A percentile compares a stretch with the other conserved stretches of the same genome.
These are phyloP conservation scores for Diaphora mendica DNA, from an alignment of 2,888 invertebrate genomes.

Conservation along the genomic window DNA sequence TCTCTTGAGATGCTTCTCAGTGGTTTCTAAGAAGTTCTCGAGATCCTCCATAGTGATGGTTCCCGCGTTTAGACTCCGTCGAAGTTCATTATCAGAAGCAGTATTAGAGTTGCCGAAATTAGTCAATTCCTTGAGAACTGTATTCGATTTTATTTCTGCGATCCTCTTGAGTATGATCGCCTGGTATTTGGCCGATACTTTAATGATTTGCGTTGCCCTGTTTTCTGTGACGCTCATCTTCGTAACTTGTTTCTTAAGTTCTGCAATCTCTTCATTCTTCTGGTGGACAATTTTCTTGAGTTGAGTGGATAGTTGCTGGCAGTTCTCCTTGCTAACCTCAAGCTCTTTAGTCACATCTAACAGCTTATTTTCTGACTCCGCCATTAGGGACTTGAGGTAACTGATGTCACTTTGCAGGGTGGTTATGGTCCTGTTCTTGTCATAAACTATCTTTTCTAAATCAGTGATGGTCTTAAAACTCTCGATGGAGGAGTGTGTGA, in stretches of 20 bases:
- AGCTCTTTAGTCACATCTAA: slow-evolving; percentile 75
- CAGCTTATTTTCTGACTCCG: slow-evolving; percentile 77
- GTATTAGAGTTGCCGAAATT: slow-evolving; percentile 73
- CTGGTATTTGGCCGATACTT: slow-evolving; percentile 81
- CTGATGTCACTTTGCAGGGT: slow-evolving; percentile 75
- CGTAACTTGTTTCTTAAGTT: slow-evolving; percentile 74
- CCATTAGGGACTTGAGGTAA: slow-evolving; percentile 74
- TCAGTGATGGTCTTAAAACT: slow-evolving; percentile 78
- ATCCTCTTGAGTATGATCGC: slow-evolving; percentile 79
- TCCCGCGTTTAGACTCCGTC: slow-evolving; percentile 70
- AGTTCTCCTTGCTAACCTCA: slow-evolving; percentile 73
- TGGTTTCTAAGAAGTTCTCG: slow-evolving; percentile 81
- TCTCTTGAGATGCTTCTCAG: slow-evolving; percentile 73
- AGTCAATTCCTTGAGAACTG: slow-evolving; percentile 77
- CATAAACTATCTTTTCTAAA: slow-evolving; percentile 77
- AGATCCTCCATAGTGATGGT: slow-evolving; percentile 79
- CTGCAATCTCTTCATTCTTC: slow-evolving; percentile 80
- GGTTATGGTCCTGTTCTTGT: slow-evolving; percentile 78
- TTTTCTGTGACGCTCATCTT: slow-evolving; percentile 78
- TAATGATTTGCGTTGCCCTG: slow-evolving; percentile 78
- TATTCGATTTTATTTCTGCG: slow-evolving; percentile 78
- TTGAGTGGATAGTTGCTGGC: slow-evolving; percentile 73
- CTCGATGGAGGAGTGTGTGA: slow-evolving; percentile 73
- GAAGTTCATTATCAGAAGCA: slow-evolving; percentile 68
- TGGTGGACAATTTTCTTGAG: slow-evolving; percentile 77